phyloP scores from a whole-genome alignment of 2,888 invertebrate genomes.

The Anticlea derivata region DNA sequence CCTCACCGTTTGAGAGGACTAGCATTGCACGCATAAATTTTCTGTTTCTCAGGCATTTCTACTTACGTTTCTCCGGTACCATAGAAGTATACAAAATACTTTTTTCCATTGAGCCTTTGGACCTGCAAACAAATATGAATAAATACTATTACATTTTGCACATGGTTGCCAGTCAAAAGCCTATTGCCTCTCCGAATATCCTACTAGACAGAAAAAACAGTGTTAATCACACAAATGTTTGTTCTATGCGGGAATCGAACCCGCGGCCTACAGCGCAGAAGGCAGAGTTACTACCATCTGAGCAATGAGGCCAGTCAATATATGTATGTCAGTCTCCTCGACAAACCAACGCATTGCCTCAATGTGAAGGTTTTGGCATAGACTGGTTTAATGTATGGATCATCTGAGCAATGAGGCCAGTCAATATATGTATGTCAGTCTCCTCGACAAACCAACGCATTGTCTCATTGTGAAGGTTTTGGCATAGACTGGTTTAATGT shows the following conservation, averaged over 20 bases:
- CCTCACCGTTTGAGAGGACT: no score
- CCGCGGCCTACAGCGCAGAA: no score
- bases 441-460: constrained; percentile 51
- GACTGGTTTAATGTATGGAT: constrained; percentile 42
- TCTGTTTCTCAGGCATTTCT: no score
- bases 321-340: constrained; percentile 49
- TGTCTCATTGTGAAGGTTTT: constrained; percentile 44
- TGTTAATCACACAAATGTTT: no score
- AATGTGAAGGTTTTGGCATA: constrained; percentile 44
- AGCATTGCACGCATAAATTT: no score
- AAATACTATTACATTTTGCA: no score
- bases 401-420: constrained; percentile 20
- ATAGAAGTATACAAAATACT: constrained; percentile 95
- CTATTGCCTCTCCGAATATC: no score
- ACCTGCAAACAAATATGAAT: constrained; percentile 77
- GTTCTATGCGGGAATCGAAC: no score
- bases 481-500: constrained; percentile 37
- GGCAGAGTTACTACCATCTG: no score
- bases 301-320: no score
- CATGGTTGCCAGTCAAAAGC: no score
- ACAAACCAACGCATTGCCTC: constrained; percentile 45
- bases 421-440: constrained; percentile 45
- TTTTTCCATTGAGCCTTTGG: constrained; percentile 86
- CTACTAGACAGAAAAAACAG: no score
- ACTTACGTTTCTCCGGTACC: constrained; percentile 97